Evolutionary conservation across 1,140 invertebrate genomes (phyloP), one percentile per base, ranked within the genome.

Genomic region (Rhopalosiphum padi): DNA sequence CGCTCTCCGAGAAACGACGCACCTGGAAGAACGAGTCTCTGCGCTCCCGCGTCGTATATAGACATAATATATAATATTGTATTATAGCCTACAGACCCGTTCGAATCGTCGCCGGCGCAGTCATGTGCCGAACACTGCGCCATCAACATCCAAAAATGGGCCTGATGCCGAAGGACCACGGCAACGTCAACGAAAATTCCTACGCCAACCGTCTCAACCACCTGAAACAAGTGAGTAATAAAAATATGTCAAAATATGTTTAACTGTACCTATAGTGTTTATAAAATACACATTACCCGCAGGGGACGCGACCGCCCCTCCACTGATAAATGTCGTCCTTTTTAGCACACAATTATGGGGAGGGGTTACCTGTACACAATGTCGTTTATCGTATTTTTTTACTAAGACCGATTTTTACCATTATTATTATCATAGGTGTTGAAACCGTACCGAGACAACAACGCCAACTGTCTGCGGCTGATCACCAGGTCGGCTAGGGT

Each of bases 391-490:
- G 48, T 18, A 48, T 48, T 48, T 48, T 18, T 48, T 48, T 51
- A 51, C 15, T 51, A 51, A 51, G 15, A 51, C 48, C 46, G 46
- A 46, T 46, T 46, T 46, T 15, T 46, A 46, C 11, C 46, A 11
- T 11, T 46, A 46, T 18, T n/a, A 18, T 11, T 46, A 46, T 18
- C 18, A 18, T 22, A 93, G 91, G 82, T 30, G 3, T 30, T 86
- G 77, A 85, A 85, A 85, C 91, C 91, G 91, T 86, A 55, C 48
- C 46, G 91, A 35, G 91, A 93, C 82, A 85, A 93, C 82, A 86
- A 85, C 22, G 91, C 82, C 35, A 93, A 93, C 23, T 86, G 91
- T 85, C 82, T 93, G 91, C 91, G 91, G 51, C 11, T 41, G 4
- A 55, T 86, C 48, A 85, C 91, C 51, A 25, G 48, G 48, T 85